Evolutionary conservation across 2,888 invertebrate genomes (phyloP).

Genomic region (Athetis lepigone): DNA sequence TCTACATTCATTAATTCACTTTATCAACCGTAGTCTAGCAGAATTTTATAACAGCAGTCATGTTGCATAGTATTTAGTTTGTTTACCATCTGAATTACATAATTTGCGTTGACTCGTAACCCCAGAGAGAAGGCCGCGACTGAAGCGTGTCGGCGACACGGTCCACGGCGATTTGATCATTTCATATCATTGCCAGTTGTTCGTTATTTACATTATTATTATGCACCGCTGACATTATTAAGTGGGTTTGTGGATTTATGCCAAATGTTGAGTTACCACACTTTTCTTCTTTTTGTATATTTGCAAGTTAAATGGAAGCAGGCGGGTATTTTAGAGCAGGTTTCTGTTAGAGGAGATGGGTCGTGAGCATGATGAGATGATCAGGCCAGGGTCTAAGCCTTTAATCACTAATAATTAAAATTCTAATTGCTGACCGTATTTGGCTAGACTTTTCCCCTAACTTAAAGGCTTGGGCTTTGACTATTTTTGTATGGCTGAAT

Average conservation of each 20-base stretch:
- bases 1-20: neutral
- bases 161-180: conserved; percentile 48
- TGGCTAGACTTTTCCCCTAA: too few species aligned
- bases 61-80: conserved; percentile 40
- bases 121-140: conserved; percentile 61
- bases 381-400: too few species aligned
- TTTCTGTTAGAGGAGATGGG: too few species aligned
- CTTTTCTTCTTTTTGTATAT: too few species aligned
- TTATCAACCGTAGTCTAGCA: neutral
- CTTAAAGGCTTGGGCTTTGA: too few species aligned
- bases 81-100: conserved; percentile 62
- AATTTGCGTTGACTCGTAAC: conserved; percentile 52
- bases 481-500: too few species aligned
- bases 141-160: conserved; percentile 63
- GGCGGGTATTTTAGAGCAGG: too few species aligned
- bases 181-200: conserved; percentile 55
- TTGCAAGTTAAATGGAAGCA: too few species aligned
- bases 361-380: too few species aligned
- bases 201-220: conserved; percentile 23
- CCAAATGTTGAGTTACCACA: neutral
- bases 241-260: neutral
- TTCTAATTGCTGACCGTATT: too few species aligned
- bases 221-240: conserved; percentile 4
- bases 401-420: too few species aligned
- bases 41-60: conserved; percentile 14